These are phyloP conservation scores for Pantherophis alleghaniensis DNA, from an alignment of 2,797 vertebrate species.

Conservation along the genomic window DNA sequence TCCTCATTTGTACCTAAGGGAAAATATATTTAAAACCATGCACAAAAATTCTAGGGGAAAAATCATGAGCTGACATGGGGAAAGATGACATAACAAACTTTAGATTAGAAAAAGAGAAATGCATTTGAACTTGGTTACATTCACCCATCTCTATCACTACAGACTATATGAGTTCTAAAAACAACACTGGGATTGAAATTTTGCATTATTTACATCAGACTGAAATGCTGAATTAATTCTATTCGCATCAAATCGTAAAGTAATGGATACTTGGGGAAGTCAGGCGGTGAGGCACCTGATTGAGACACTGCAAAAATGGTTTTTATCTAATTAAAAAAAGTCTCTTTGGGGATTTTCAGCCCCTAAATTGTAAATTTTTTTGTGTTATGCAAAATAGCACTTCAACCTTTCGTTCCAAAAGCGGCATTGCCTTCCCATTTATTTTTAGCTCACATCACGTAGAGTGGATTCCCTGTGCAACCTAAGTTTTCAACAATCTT, in stretches of 20 bases:
- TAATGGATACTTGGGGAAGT: not conserved
- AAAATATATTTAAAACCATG: not conserved
- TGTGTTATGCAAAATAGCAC: not conserved
- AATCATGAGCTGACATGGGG: not conserved
- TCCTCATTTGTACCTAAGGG: not conserved
- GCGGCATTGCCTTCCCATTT: not conserved
- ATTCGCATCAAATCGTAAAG: not conserved
- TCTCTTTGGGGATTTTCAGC: not conserved
- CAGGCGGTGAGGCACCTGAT: not conserved
- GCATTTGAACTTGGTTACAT: not conserved
- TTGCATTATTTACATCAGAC: not conserved
- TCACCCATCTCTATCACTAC: not conserved
- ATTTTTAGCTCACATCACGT: not conserved
- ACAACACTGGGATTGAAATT: not conserved
- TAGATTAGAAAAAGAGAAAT: not conserved
- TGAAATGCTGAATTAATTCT: not conserved
- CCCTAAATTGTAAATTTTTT: not conserved
- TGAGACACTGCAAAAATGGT: not conserved
- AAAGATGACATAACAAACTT: not conserved
- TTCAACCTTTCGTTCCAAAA: not conserved
- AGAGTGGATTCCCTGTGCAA: not conserved
- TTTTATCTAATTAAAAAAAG: not conserved
- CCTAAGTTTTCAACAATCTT: not conserved
- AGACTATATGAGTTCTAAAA: not conserved
- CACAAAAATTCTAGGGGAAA: not conserved